Evolutionary conservation across 2,888 invertebrate genomes (phyloP).

Genomic region (Podabrus alpinus): DNA sequence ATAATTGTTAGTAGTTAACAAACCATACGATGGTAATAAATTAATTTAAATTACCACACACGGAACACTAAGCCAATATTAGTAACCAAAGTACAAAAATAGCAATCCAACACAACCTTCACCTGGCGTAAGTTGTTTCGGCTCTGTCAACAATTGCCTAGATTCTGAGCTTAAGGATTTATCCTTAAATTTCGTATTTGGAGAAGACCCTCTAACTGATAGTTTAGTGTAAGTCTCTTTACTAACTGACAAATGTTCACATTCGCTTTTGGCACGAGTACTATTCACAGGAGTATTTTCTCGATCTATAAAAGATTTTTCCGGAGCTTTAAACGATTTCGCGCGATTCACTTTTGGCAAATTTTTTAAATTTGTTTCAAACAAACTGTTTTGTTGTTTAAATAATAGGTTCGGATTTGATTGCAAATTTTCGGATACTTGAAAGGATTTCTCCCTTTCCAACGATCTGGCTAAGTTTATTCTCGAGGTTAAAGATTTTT

Average conservation of each 20-base stretch:
- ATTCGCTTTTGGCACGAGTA: constrained; percentile 20
- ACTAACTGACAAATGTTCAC: constrained; percentile 12
- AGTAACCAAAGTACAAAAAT: constrained; percentile 30
- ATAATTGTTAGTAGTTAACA: background rate
- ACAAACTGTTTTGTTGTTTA: background rate
- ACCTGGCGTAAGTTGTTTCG: constrained; percentile 27
- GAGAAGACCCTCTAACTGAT: constrained; percentile 26
- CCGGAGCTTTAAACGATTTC: constrained; percentile 8
- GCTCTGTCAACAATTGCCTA: constrained; percentile 34
- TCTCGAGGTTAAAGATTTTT: background rate
- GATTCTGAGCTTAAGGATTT: constrained; percentile 23
- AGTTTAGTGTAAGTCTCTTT: constrained; percentile 9
- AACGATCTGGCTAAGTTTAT: constrained; percentile 8
- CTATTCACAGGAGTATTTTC: constrained; percentile 27
- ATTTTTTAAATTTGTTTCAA: background rate
- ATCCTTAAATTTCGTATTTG: constrained; percentile 21
- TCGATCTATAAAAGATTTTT: constrained; percentile 8
- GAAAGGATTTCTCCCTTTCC: constrained; percentile 1
- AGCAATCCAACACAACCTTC: constrained; percentile 27
- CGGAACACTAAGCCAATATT: constrained; percentile 15
- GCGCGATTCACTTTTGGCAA: constrained; percentile 8
- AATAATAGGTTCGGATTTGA: background rate
- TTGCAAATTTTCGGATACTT: background rate
- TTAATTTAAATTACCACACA: constrained; percentile 13
- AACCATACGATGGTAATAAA: constrained; percentile 11